These are phyloP conservation scores for Rhizoglyphus robini DNA, from an alignment of 1,140 invertebrate genomes.

Conservation along the genomic window DNA sequence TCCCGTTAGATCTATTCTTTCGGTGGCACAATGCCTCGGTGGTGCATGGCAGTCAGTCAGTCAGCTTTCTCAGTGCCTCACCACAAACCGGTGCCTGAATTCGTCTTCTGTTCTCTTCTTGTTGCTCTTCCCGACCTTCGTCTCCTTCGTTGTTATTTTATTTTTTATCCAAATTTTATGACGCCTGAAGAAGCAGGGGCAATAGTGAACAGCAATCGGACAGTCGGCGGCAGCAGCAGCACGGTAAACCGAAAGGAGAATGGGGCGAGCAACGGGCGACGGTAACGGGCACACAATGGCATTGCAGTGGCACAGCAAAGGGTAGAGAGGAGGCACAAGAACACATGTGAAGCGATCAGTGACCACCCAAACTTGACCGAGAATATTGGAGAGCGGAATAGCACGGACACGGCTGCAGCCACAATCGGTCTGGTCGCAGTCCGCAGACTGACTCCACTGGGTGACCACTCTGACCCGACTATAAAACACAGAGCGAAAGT, in stretches of 20 bases:
- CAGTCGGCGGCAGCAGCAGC: background rate
- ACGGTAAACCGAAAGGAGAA: background rate
- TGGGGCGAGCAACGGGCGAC: background rate
- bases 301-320: no score
- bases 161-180: background rate
- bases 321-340: no score
- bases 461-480: slow-evolving; percentile 15
- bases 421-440: background rate
- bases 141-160: background rate
- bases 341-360: background rate
- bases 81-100: background rate
- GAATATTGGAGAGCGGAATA: background rate
- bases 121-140: background rate
- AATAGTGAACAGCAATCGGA: background rate
- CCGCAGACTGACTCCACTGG: no score
- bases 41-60: no score
- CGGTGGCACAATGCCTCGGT: background rate
- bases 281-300: no score
- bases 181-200: background rate
- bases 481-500: slow-evolving; percentile 2
- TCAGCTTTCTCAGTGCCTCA: no score
- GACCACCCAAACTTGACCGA: background rate
- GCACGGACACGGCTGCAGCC: background rate
- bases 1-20: slow-evolving; percentile 13
- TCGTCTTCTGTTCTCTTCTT: background rate